phyloP scores from a whole-genome alignment of 2,113 vertebrate species.

The Urocynchramus pylzowi region DNA sequence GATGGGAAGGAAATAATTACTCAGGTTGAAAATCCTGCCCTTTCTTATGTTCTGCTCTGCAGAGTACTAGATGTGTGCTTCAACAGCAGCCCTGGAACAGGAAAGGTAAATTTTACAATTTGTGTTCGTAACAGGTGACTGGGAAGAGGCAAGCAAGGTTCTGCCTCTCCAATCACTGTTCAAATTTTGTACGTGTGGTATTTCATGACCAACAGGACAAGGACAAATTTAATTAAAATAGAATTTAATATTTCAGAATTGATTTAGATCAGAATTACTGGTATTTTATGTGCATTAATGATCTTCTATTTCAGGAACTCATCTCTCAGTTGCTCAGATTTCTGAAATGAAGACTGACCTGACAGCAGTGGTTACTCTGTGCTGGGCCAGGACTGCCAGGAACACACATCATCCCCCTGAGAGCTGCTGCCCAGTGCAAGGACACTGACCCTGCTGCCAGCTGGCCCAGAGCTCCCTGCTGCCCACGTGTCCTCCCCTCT shows the following conservation, averaged over 20 bases:
- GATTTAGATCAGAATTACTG: neutral
- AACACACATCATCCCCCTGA: neutral
- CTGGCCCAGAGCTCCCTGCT: neutral
- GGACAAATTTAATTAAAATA: neutral
- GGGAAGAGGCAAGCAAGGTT: neutral
- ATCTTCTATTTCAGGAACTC: neutral
- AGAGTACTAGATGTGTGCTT: neutral
- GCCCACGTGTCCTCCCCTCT: neutral
- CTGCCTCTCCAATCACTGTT: neutral
- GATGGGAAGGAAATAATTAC: neutral
- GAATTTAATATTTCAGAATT: neutral
- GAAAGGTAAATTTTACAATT: neutral
- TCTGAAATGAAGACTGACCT: neutral
- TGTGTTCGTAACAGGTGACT: neutral
- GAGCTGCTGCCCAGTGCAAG: neutral
- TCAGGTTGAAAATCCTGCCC: neutral
- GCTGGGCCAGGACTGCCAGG: neutral
- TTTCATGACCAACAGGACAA: neutral
- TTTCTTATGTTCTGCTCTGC: neutral
- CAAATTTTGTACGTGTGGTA: accelerated
- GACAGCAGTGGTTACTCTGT: neutral
- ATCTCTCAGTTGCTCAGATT: neutral
- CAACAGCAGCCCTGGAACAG: neutral
- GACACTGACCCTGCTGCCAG: neutral
- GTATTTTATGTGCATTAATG: neutral